A percentile compares a stretch with the other conserved stretches of the same genome.
These are phyloP conservation scores for Eristalinus aeneus DNA, from an alignment of 2,888 invertebrate genomes.

Conservation along the genomic window DNA sequence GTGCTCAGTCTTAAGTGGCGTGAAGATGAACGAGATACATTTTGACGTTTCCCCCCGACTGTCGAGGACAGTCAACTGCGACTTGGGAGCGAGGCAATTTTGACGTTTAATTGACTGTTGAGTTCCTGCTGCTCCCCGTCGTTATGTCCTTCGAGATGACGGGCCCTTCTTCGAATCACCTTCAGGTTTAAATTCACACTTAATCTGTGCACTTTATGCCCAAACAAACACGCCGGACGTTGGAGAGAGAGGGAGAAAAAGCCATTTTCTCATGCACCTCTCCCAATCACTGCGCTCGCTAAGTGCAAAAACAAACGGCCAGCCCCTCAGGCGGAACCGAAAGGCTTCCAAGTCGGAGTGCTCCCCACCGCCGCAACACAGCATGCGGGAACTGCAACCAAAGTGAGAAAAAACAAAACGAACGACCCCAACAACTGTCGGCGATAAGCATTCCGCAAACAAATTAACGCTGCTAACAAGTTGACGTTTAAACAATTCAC, in stretches of 20 bases:
- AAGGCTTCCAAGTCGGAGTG: not conserved
- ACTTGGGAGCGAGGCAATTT: slow-evolving; percentile 54
- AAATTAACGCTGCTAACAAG: slow-evolving; percentile 71
- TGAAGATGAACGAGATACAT: slow-evolving; percentile 59
- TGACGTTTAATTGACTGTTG: slow-evolving; percentile 60
- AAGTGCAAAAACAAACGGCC: slow-evolving; percentile 58
- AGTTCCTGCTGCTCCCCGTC: not conserved
- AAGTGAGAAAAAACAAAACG: slow-evolving; percentile 23
- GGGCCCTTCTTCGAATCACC: not conserved
- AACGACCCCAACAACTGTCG: slow-evolving; percentile 37
- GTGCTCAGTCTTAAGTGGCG: slow-evolving; percentile 44
- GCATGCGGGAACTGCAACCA: slow-evolving; percentile 4
- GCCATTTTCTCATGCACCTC: slow-evolving; percentile 41
- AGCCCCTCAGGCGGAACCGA: slow-evolving; percentile 59
- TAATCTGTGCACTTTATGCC: slow-evolving; percentile 25
- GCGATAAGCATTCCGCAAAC: slow-evolving; percentile 70
- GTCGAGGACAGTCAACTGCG: slow-evolving; percentile 36
- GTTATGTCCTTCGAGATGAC: not conserved
- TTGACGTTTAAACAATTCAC: slow-evolving; percentile 71
- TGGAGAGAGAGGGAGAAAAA: not conserved
- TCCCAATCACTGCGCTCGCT: slow-evolving; percentile 42
- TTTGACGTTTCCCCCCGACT: slow-evolving; percentile 26
- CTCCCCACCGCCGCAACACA: not conserved
- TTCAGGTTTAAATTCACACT: slow-evolving; percentile 10
- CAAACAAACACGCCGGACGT: slow-evolving; percentile 1